Evolutionary conservation across 2,113 vertebrate species (phyloP).

Genomic region (Upupa epops): DNA sequence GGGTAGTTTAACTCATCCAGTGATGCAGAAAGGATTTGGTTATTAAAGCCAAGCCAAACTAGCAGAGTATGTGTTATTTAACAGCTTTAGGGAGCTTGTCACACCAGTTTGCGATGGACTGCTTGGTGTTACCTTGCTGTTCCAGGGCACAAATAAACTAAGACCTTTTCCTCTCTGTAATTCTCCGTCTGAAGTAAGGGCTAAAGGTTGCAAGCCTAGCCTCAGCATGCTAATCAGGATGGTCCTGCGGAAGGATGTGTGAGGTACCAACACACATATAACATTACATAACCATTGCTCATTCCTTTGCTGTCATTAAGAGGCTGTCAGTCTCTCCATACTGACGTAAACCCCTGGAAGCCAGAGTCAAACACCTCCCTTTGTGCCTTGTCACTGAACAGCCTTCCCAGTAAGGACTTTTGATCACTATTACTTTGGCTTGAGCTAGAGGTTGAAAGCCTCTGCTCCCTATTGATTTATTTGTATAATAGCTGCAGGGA

Average conservation of each 20-base stretch:
- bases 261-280: neutral
- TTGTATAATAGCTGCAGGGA: neutral
- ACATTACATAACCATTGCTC: fast-evolving
- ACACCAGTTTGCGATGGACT: neutral
- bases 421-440: neutral
- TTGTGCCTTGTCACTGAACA: neutral
- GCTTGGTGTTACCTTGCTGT: neutral
- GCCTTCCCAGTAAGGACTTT: neutral
- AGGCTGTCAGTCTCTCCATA: neutral
- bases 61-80: neutral
- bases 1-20: neutral
- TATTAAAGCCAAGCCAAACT: neutral
- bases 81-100: neutral
- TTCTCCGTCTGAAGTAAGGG: neutral
- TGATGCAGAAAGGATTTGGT: neutral
- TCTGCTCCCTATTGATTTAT: neutral
- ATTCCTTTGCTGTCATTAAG: neutral
- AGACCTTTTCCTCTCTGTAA: neutral
- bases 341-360: neutral
- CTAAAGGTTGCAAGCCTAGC: neutral
- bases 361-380: neutral
- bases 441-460: neutral
- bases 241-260: neutral
- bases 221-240: neutral
- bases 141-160: neutral